phyloP scores from a whole-genome alignment of 2,797 vertebrate species.

The Threskiornis aethiopicus region DNA sequence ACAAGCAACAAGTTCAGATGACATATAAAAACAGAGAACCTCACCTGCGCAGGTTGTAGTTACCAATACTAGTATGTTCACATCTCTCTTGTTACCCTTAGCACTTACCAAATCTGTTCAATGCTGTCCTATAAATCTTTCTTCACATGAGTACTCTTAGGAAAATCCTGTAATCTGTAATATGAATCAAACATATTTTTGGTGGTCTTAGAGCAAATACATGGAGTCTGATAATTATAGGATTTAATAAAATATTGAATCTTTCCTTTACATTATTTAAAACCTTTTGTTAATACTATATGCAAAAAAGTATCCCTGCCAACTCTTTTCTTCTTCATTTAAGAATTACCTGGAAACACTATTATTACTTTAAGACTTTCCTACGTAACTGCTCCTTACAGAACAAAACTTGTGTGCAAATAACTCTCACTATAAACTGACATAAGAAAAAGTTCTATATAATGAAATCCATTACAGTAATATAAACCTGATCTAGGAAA shows the following conservation, averaged over 20 bases:
- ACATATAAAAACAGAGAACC: neutral
- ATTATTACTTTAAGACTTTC: neutral
- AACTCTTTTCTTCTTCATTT: neutral
- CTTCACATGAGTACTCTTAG: neutral
- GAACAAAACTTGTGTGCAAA: neutral
- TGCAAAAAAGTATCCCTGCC: neutral
- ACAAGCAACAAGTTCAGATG: rapidly evolving
- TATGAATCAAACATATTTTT: neutral
- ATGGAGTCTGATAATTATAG: neutral
- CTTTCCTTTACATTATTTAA: neutral
- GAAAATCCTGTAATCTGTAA: neutral
- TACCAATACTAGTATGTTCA: neutral
- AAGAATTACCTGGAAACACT: neutral
- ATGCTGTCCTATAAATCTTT: neutral
- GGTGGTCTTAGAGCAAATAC: neutral
- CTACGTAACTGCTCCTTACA: neutral
- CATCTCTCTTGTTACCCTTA: neutral
- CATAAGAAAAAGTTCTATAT: neutral
- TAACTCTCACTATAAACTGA: neutral
- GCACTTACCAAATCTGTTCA: neutral
- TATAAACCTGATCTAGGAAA: neutral
- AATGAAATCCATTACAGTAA: neutral
- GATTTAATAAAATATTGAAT: neutral
- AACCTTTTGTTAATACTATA: neutral
- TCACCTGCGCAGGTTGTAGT: neutral